Conservation (phyloP, 2,797 vertebrate species). For the Pogonophryne albipinna region DNA sequence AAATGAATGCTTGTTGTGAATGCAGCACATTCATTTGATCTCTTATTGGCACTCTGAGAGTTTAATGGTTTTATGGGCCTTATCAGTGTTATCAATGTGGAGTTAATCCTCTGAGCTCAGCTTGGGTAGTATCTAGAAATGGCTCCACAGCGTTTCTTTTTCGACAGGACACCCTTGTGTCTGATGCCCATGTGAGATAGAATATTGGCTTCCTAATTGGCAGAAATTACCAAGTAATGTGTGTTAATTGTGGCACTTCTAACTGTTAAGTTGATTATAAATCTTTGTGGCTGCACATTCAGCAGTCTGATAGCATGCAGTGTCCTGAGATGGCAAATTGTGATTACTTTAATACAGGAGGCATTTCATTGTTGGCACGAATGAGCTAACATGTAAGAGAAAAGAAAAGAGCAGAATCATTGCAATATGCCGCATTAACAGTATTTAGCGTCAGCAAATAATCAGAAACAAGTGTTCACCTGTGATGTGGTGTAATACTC, state of each 20-base stretch:
- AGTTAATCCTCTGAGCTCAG: constrained; percentile 47
- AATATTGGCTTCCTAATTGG: constrained; percentile 19
- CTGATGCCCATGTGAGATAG: constrained; percentile 12
- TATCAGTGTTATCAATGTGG: constrained; percentile 55
- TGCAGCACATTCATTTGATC: constrained; percentile 31
- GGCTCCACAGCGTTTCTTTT: constrained; percentile 37
- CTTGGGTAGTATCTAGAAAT: constrained; percentile 34
- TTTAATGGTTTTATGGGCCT: constrained; percentile 48
- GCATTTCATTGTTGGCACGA: constrained; percentile 21
- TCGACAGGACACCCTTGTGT: constrained; percentile 28
- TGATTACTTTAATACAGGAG: background rate
- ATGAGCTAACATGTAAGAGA: constrained; percentile 23
- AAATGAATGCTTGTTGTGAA: constrained; percentile 24
- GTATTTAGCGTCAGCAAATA: constrained; percentile 23
- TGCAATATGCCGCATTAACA: constrained; percentile 3
- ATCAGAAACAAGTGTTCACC: constrained; percentile 28
- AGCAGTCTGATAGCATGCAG: constrained; percentile 14
- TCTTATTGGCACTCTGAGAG: constrained; percentile 27
- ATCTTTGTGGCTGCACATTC: constrained; percentile 16
- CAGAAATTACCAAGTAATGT: constrained; percentile 23
- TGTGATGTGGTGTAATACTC: constrained; percentile 33
- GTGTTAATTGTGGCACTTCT: constrained; percentile 24
- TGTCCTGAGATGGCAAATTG: constrained; percentile 9
- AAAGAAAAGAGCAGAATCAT: constrained; percentile 15
- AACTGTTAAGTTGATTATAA: constrained; percentile 14